Conservation (phyloP, 2,797 vertebrate genomes). For the Melanotaenia trifasciata region DNA sequence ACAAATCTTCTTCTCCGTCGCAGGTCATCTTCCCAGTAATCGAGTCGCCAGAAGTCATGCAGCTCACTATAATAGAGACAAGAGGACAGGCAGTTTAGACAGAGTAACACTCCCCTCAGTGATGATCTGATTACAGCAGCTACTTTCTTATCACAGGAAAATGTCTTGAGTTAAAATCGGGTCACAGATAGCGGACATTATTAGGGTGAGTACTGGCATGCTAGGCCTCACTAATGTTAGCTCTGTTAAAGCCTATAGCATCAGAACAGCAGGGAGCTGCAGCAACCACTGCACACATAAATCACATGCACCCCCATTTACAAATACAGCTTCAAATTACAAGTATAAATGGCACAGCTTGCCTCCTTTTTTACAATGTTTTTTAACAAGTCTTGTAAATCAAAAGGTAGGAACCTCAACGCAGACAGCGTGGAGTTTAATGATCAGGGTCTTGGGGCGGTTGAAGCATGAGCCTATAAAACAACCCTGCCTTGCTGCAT, state of each 20-base stretch:
- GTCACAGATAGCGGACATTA: constrained; percentile 57
- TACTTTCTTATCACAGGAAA: constrained; percentile 49
- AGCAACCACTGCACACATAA: constrained; percentile 85
- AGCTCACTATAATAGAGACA: constrained; percentile 85
- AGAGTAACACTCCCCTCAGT: constrained; percentile 26
- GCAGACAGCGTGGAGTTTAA: constrained; percentile 94
- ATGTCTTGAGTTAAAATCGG: constrained; percentile 54
- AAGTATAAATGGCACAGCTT: constrained; percentile 93
- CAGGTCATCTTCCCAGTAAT: constrained; percentile 99
- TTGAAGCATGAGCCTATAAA: constrained; percentile 93
- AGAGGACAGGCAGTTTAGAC: constrained; percentile 56
- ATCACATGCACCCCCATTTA: constrained; percentile 90
- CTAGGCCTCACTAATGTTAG: constrained; percentile 62
- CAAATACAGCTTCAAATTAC: constrained; percentile 95
- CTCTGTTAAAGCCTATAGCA: constrained; percentile 69
- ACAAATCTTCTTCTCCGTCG: constrained; percentile 94
- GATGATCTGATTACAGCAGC: constrained; percentile 55
- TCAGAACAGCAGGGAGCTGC: constrained; percentile 71
- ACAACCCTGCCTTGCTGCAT: constrained; percentile 80
- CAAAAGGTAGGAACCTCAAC: constrained; percentile 87
- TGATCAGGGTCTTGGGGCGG: constrained; percentile 88
- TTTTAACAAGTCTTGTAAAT: constrained; percentile 99
- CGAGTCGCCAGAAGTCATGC: constrained; percentile 98
- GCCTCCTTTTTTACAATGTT: constrained; percentile 91
- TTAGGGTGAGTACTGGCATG: constrained; percentile 47